Percentiles rank a stretch among this genome's conserved stretches.
Conservation (phyloP, 2,888 invertebrate genomes). For the Pediacus dermestoides region DNA sequence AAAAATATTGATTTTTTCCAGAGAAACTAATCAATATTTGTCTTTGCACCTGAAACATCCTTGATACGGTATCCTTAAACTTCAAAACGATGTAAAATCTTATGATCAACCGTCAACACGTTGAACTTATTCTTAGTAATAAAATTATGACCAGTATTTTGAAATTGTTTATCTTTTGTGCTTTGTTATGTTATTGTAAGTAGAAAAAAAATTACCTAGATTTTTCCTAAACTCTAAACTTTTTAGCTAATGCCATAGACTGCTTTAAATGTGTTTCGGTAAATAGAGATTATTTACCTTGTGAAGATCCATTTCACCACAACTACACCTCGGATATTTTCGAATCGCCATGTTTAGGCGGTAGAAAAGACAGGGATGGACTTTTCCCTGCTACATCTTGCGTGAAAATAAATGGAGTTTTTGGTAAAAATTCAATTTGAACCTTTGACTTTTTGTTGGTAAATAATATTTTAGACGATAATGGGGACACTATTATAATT, state of each 20-base stretch:
- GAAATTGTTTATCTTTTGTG: too few species aligned
- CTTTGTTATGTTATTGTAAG: too few species aligned
- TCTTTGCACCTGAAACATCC: not conserved
- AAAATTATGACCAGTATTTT: too few species aligned
- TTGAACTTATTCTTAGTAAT: too few species aligned
- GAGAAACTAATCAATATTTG: conserved; percentile 11
- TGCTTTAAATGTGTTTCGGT: conserved; percentile 97
- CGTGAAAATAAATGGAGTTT: conserved; percentile 89
- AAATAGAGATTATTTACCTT: conserved; percentile 79
- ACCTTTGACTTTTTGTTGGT: too few species aligned
- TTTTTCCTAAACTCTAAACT: too few species aligned
- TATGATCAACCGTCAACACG: too few species aligned
- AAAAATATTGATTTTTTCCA: conserved; percentile 17
- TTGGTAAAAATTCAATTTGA: conserved; percentile 65
- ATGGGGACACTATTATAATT: conserved; percentile 78
- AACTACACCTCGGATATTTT: conserved; percentile 80
- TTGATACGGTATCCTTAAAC: too few species aligned
- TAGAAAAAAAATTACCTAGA: not conserved
- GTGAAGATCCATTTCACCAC: conserved; percentile 96
- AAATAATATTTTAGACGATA: conserved; percentile 61
- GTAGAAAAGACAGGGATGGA: conserved; percentile 87
- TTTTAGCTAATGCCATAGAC: conserved; percentile 64
- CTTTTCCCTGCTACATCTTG: conserved; percentile 96
- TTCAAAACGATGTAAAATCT: too few species aligned
- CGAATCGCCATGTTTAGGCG: conserved; percentile 91